A percentile compares a stretch with the other conserved stretches of the same genome.
phyloP scores from a whole-genome alignment of 2,888 invertebrate species.

The Chloroclystis v-ata region DNA sequence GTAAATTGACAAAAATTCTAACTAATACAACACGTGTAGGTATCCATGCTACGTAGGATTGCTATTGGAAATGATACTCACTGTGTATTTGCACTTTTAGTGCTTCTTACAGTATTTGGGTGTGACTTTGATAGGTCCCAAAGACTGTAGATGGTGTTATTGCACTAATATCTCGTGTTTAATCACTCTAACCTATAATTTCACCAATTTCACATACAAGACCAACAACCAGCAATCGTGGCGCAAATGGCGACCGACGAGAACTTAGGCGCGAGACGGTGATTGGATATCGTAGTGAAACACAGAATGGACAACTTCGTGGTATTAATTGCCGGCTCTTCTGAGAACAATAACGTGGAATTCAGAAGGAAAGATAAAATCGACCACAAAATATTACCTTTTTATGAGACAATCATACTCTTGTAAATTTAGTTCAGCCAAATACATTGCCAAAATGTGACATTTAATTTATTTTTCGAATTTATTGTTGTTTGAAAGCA shows the following conservation, averaged over 20 bases:
- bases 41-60: slow-evolving; percentile 45
- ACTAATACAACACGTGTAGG: slow-evolving; percentile 58
- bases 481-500: neutral
- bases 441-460: slow-evolving; percentile 61
- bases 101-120: slow-evolving; percentile 34
- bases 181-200: slow-evolving; percentile 70
- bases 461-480: slow-evolving; percentile 25
- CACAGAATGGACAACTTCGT: slow-evolving; percentile 55
- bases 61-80: slow-evolving; percentile 46
- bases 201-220: slow-evolving; percentile 55
- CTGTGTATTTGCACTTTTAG: slow-evolving; percentile 47
- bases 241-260: slow-evolving; percentile 74
- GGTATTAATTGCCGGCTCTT: slow-evolving; percentile 43
- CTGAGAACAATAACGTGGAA: slow-evolving; percentile 27
- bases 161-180: slow-evolving; percentile 54
- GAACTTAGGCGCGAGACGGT: slow-evolving; percentile 41
- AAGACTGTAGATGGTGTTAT: slow-evolving; percentile 32
- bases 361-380: slow-evolving; percentile 31
- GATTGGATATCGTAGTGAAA: slow-evolving; percentile 36
- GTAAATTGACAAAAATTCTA: slow-evolving; percentile 47
- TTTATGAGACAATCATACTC: slow-evolving; percentile 68
- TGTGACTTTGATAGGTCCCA: slow-evolving; percentile 13
- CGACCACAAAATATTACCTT: slow-evolving; percentile 49
- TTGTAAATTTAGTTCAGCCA: slow-evolving; percentile 73
- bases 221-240: slow-evolving; percentile 64